A percentile compares a stretch with the other conserved stretches of the same genome.
Evolutionary conservation across 2,113 vertebrate species (phyloP).

Genomic region (Trematocara zebra): DNA sequence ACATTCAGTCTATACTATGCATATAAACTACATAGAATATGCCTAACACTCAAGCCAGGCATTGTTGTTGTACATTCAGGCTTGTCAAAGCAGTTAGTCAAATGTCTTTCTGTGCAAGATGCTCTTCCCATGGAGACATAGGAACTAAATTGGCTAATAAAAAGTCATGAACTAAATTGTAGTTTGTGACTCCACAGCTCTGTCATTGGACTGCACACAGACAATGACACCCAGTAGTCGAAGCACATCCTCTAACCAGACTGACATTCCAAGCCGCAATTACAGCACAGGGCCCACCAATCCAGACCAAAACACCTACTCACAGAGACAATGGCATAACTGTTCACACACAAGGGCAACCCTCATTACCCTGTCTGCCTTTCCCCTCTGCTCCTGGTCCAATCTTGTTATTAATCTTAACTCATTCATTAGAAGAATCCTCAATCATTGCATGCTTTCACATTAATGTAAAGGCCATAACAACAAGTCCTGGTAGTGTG

Average conservation of each 20-base stretch:
- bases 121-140: slow-evolving; percentile 42
- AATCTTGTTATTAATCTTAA: slow-evolving; percentile 73
- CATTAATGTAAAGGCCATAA: slow-evolving; percentile 47
- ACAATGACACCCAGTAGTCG: slow-evolving; percentile 73
- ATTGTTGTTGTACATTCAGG: slow-evolving; percentile 38
- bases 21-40: slow-evolving; percentile 3
- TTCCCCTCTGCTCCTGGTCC: slow-evolving; percentile 44
- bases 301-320: slow-evolving; percentile 75
- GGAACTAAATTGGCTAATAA: slow-evolving; percentile 60
- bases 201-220: slow-evolving; percentile 34
- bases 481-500: not conserved
- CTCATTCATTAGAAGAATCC: slow-evolving; percentile 59
- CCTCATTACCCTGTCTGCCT: slow-evolving; percentile 52
- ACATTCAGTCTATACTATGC: not conserved
- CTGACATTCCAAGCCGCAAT: slow-evolving; percentile 73
- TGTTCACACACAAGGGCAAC: slow-evolving; percentile 70
- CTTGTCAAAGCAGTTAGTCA: slow-evolving; percentile 17
- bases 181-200: slow-evolving; percentile 51
- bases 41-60: slow-evolving; percentile 13
- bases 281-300: slow-evolving; percentile 66
- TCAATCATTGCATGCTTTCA: slow-evolving; percentile 51
- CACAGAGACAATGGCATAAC: slow-evolving; percentile 58
- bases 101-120: slow-evolving; percentile 30
- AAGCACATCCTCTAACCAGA: slow-evolving; percentile 59
- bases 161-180: slow-evolving; percentile 61